Percentiles rank a stretch among this genome's conserved stretches.
phyloP scores from a whole-genome alignment of 2,888 invertebrate species.

The Phyto melanocephala region DNA sequence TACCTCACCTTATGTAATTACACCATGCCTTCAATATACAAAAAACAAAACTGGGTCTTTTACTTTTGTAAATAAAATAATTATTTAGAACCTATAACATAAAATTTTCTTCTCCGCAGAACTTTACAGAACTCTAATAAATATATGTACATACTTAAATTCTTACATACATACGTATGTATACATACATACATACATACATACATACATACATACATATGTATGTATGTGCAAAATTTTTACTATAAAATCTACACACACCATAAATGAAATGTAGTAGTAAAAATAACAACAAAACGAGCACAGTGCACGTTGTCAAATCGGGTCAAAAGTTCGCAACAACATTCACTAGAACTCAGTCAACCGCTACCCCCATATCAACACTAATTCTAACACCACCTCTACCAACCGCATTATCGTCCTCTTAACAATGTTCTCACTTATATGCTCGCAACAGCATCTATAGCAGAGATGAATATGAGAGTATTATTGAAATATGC shows the following conservation, averaged over 20 bases:
- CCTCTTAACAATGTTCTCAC: conserved; percentile 3
- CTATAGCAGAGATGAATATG: conserved; percentile 16
- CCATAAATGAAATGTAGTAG: background rate
- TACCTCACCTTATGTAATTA: too few relatives aligned
- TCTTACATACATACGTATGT: too few relatives aligned
- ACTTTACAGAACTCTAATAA: too few relatives aligned
- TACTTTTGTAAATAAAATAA: too few relatives aligned
- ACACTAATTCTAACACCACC: background rate
- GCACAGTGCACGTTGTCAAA: conserved; percentile 66
- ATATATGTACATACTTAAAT: too few relatives aligned
- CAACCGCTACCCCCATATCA: background rate
- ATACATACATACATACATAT: background rate
- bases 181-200: background rate
- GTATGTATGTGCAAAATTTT: too few relatives aligned
- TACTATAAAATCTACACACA: background rate
- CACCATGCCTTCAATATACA: too few relatives aligned
- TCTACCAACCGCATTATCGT: background rate
- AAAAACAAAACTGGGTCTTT: too few relatives aligned
- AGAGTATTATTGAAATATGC: background rate
- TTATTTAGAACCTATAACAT: too few relatives aligned
- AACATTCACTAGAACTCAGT: conserved; percentile 36
- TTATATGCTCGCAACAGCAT: background rate
- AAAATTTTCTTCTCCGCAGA: too few relatives aligned
- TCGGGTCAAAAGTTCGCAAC: conserved; percentile 77
- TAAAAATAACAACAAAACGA: conserved; percentile 48